phyloP scores from a whole-genome alignment of 1,140 invertebrate genomes.

The Lasioglossum baleicum region DNA sequence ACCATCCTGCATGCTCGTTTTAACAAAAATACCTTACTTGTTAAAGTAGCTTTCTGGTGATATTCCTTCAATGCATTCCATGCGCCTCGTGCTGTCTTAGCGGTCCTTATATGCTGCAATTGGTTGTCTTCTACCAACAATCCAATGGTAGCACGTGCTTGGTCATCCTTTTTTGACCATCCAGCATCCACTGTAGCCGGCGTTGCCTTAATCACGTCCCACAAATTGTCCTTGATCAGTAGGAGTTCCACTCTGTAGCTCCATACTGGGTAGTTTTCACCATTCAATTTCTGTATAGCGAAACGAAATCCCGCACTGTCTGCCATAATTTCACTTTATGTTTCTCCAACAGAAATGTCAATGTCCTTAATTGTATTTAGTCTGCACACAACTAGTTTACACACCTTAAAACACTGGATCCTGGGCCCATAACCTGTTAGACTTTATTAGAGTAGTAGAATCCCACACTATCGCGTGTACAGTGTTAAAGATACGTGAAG shows the following conservation, averaged over 20 bases:
- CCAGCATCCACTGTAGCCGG: background rate
- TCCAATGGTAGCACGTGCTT: background rate
- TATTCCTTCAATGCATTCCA: constrained; percentile 25
- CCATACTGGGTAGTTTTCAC: constrained; percentile 44
- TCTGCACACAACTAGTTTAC: too few relatives aligned
- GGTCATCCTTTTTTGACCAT: constrained; percentile 13
- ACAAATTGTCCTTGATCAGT: constrained; percentile 48
- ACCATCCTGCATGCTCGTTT: constrained; percentile 10
- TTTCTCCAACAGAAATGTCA: too few relatives aligned
- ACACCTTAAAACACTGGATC: background rate
- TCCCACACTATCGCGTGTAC: too few relatives aligned
- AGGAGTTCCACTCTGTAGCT: constrained; percentile 51
- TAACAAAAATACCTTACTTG: constrained; percentile 6
- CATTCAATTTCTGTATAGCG: constrained; percentile 37
- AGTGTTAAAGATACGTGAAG: too few relatives aligned
- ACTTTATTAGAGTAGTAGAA: too few relatives aligned
- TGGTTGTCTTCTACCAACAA: constrained; percentile 45
- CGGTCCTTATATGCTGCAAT: constrained; percentile 16
- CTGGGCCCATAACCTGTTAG: background rate
- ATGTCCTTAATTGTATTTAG: too few relatives aligned
- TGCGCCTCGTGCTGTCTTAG: background rate
- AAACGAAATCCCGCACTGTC: background rate
- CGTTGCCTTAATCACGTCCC: constrained; percentile 32
- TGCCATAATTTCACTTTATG: background rate
- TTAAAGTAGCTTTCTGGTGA: constrained; percentile 21